Evolutionary conservation across 2,797 vertebrate genomes (phyloP).

Genomic region (Arrhamphus sclerolepis): DNA sequence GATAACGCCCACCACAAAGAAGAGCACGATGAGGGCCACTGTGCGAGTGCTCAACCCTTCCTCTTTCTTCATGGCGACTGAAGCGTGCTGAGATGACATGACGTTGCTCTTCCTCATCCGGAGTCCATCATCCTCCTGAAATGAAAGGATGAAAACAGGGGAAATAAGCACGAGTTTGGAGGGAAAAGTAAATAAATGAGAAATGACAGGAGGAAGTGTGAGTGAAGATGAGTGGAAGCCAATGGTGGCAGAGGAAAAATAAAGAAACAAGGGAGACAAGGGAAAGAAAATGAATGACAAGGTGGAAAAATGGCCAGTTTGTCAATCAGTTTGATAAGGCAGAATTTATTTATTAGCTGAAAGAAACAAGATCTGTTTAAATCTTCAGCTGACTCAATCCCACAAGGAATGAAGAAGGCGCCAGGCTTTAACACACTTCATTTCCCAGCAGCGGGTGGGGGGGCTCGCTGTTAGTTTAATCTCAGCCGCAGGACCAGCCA

Average conservation of each 20-base stretch:
- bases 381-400: conserved; percentile 61
- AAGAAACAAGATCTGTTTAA: conserved; percentile 66
- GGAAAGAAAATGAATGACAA: conserved; percentile 15
- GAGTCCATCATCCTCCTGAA: conserved; percentile 93
- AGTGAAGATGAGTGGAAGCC: background rate
- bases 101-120: conserved; percentile 91
- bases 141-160: background rate
- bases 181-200: conserved; percentile 5
- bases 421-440: conserved; percentile 76
- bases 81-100: conserved; percentile 85
- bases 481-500: conserved; percentile 71
- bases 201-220: conserved; percentile 2
- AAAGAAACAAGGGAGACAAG: conserved; percentile 11
- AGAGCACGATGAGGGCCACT: conserved; percentile 90
- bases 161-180: background rate
- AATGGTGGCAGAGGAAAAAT: conserved; percentile 10
- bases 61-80: conserved; percentile 84
- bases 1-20: conserved; percentile 94
- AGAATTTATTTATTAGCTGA: conserved; percentile 60
- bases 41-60: conserved; percentile 90
- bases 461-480: conserved; percentile 75
- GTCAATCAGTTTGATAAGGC: conserved; percentile 51
- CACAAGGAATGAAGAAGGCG: conserved; percentile 57
- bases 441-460: conserved; percentile 75
- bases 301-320: conserved; percentile 13